Evolutionary conservation across 2,888 invertebrate genomes (phyloP).

Genomic region (Pyrocoelia pectoralis): DNA sequence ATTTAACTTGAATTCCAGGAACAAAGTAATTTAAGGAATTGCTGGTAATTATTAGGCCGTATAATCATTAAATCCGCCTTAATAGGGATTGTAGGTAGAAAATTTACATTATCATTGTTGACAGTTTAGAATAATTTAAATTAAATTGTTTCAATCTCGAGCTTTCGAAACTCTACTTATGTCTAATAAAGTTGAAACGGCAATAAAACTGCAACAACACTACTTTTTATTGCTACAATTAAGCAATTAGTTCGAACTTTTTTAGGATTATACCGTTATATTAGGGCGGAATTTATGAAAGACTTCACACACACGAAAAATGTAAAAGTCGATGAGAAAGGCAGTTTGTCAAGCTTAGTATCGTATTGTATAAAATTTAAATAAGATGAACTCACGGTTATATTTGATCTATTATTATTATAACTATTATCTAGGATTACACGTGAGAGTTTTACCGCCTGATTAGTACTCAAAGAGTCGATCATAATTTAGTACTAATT

Average conservation of each 20-base stretch:
- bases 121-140: conserved; percentile 9
- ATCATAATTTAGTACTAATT: conserved; percentile 8
- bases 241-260: conserved; percentile 6
- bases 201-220: conserved; percentile 5
- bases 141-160: conserved; percentile 5
- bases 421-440: conserved; percentile 28
- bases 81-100: conserved; percentile 9
- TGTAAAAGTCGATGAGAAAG: neutral
- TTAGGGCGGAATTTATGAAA: neutral
- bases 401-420: conserved; percentile 28
- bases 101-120: conserved; percentile 10
- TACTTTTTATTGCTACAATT: conserved; percentile 9
- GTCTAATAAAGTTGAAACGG: conserved; percentile 3
- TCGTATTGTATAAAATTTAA: conserved; percentile 17
- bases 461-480: conserved; percentile 21
- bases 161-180: neutral
- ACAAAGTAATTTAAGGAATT: conserved; percentile 13
- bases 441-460: conserved; percentile 23
- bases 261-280: conserved; percentile 6
- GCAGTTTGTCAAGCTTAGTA: conserved; percentile 27
- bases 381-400: conserved; percentile 19
- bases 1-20: conserved; percentile 13
- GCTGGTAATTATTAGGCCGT: conserved; percentile 12
- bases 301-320: neutral
- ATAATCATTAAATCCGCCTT: conserved; percentile 8